Base-by-base conservation (phyloP, 1,140 invertebrate species). In the Heliconius himera region DNA sequence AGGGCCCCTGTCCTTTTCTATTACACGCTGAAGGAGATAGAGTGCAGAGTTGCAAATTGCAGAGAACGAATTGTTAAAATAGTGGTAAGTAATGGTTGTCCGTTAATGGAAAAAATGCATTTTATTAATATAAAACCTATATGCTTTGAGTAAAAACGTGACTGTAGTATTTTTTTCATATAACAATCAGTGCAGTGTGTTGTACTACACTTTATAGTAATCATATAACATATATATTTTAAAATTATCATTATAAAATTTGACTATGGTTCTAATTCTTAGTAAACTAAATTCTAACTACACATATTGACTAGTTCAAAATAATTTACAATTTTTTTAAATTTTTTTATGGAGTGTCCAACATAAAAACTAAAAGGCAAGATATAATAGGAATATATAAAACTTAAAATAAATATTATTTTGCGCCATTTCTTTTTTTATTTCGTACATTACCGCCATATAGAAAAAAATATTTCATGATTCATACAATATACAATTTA, bases 271-370 rank as follows among this genome's bases (percentile, higher is more conserved):
- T 66, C 3, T 26, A 29, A 26, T 66, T 13, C 26, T 66, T 66
- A 66, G 26, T 66, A 16, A 66, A 26, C 60, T 66, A 66, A 66
- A 66, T 66, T 16, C 60, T 66, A 66, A 74, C 26, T 49, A 74
- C 70, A 77, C 36, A 77, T 51, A 51, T 33, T 77, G 76, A 77
- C 76, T 77, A 77, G 76, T 56, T 41, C 70, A 77, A 51, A 41
- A 56, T 29, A 66, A 66, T 73, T 26, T 46, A 74, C 29, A 54
- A 51, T 22, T 46, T 9, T 41, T 41, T 41, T 11, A 0, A 49
- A 29, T 29, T 73, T 46, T 73, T 49, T 51, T 51, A 66, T 16
- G 60, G 9, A 66, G 60, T 26, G 60, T 22, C 4, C 29, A 66
- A 66, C 5, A 18, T 66, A 66, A 26, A 66, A 66, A 11, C 16